phyloP scores from a whole-genome alignment of 2,888 invertebrate genomes.

The Diaprepes abbreviatus region DNA sequence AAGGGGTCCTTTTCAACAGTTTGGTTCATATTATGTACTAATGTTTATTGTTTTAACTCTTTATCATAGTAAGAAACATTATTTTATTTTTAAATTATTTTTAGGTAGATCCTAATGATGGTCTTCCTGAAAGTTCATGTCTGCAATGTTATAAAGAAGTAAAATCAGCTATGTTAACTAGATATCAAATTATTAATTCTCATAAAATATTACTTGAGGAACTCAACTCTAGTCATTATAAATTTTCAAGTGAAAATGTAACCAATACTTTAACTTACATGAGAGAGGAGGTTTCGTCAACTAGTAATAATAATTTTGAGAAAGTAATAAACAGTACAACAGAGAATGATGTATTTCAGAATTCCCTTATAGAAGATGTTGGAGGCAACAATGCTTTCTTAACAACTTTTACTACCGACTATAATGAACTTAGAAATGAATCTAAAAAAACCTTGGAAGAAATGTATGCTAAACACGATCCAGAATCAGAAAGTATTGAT shows the following conservation, averaged over 20 bases:
- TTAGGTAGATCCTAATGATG: slow-evolving; percentile 15
- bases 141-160: slow-evolving; percentile 15
- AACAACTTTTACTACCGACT: not conserved
- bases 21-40: too few species aligned
- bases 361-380: not conserved
- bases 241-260: not conserved
- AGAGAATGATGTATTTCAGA: not conserved
- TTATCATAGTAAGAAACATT: too few species aligned
- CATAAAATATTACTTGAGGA: slow-evolving; percentile 22
- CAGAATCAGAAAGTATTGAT: not conserved
- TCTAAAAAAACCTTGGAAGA: not conserved
- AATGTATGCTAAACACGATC: not conserved
- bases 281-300: not conserved
- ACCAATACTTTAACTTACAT: not conserved
- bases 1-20: too few species aligned
- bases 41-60: too few species aligned
- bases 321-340: not conserved
- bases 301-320: not conserved
- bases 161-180: slow-evolving; percentile 24
- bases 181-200: slow-evolving; percentile 20
- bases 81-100: too few species aligned
- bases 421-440: not conserved
- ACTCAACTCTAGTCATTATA: not conserved
- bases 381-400: not conserved
- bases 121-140: slow-evolving; percentile 7